Base-by-base conservation (phyloP, 2,888 invertebrate genomes). In the Linnaemya tessellans region DNA sequence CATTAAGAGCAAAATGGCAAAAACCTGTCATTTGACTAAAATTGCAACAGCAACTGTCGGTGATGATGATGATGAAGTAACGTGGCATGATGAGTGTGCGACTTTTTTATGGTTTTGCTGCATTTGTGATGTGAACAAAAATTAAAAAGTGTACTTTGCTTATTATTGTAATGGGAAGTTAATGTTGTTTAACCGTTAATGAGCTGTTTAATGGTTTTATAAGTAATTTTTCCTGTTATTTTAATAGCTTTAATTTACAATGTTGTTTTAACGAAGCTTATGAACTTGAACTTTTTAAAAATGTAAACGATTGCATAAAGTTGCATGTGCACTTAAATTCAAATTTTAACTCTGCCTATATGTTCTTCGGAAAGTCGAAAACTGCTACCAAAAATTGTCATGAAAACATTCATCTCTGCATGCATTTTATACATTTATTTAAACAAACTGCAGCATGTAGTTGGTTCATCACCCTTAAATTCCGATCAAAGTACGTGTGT, bases 131-230 rank as follows among this genome's bases (percentile, higher is more conserved):
- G 11, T 56, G 18, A 75, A 22, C 3, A 51, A 0, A 68, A 60
- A 30, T 54, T 20, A 22, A 38, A 56, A 46, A 35, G 35, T 35
- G 35, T 58, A 35, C 58, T 60, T 68, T 30, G 10, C n/a, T 67
- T 51, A 15, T 70, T 70, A n/a, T 70, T 71, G 51, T 64, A 54
- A 71, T 64, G 62, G 15, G 3, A 30, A 43, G 79, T 79, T 70
- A 38, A 46, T 60, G 18, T 60, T 70, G 30, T 77, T 82, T 77
- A 78, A 79, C 70, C 60, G 51, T 82, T 85, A 85, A 85, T 82
- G 81, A 79, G 74, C 81, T 82, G 84, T 79, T 81, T 85, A 81
- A 81, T 85, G 79, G 58, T 35, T 65, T 68, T 64, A 41, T 79
- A 84, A 85, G 74, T 82, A 65, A 75, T 75, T 75, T 75, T 49